Base-by-base conservation (phyloP, 2,113 vertebrate genomes). In the Sceloporus tristichus region DNA sequence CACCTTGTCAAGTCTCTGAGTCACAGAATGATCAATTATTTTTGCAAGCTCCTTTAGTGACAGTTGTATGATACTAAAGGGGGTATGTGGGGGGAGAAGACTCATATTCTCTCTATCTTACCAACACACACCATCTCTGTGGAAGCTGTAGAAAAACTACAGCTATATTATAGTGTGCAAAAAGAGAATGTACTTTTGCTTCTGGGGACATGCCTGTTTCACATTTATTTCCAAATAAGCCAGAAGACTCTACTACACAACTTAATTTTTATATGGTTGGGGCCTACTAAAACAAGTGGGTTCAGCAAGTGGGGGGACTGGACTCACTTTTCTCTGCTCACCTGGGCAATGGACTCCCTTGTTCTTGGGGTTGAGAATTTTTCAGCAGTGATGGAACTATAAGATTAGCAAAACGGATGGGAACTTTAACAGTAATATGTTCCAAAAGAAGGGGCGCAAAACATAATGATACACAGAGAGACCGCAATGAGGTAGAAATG, bases 401-500 rank as follows among this genome's bases (percentile, higher is more conserved):
- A 25, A 89, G 82, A 89, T 85, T 79, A 85, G 48, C 6, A 42
- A 66, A 48, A 65, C 9, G 27, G 13, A 29, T 0, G 40, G 65
- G 70, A 65, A 59, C 25, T 82, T 65, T 48, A 62, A 53, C n/a
- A 75, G 71, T 25, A 79, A 9, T 8, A 78, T 59, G 42, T 75
- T 92, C 70, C 1, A 0, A 91, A 93, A 91, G 19, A 91, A 89
- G 86, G 80, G 92, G 88, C 59, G 71, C 1, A 85, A 68, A 74
- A 56, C 34, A 91, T 93, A 94, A 95, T 84, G 87, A 91, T 85
- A 91, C 40, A 8, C 38, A 70, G 21, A 90, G 59, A 85, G 91
- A 89, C 78, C 92, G 90, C 94, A 95, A 91, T 92, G 82, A 74
- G 88, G 92, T 87, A 87, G 82, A 88, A 92, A 85, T 91, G 84